Conservation (phyloP, 2,888 invertebrate genomes). For the Drosophila cognata region DNA sequence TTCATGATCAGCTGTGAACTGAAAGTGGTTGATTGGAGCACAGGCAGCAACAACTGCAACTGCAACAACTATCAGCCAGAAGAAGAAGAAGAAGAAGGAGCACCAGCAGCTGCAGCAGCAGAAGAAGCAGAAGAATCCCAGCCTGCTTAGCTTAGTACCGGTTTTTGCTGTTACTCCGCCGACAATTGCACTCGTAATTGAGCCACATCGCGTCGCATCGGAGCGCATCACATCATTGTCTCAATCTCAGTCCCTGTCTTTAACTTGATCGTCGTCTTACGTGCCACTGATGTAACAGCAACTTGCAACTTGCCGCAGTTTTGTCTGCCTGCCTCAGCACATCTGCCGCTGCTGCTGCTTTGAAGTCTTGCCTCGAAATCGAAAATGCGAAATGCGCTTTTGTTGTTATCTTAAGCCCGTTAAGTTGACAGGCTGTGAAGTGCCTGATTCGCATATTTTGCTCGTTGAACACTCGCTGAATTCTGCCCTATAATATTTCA, state of each 20-base stretch:
- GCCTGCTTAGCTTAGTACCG: slow-evolving; percentile 56
- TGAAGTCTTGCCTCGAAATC: slow-evolving; percentile 59
- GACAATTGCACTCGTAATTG: slow-evolving; percentile 74
- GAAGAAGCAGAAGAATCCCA: slow-evolving; percentile 42
- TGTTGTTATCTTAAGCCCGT: slow-evolving; percentile 63
- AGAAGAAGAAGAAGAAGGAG: slow-evolving; percentile 23
- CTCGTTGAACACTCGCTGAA: not conserved
- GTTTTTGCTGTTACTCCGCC: slow-evolving; percentile 77
- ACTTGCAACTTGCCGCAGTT: slow-evolving; percentile 34
- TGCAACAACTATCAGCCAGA: slow-evolving; percentile 10
- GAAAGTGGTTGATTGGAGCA: slow-evolving; percentile 77
- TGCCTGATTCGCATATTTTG: slow-evolving; percentile 51
- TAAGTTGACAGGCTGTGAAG: slow-evolving; percentile 55
- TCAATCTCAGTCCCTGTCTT: slow-evolving; percentile 47
- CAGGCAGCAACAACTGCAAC: slow-evolving; percentile 21
- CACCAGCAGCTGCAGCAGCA: not conserved
- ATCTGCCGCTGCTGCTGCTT: slow-evolving; percentile 33
- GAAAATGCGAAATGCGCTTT: slow-evolving; percentile 38
- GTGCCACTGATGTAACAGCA: slow-evolving; percentile 71
- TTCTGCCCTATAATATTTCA: slow-evolving; percentile 69
- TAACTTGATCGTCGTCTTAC: slow-evolving; percentile 46
- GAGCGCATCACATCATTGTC: slow-evolving; percentile 53
- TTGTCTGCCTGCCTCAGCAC: slow-evolving; percentile 39
- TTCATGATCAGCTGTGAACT: slow-evolving; percentile 80
- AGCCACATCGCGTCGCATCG: slow-evolving; percentile 51